Evolutionary conservation across 2,113 vertebrate genomes (phyloP).

Genomic region (Caranx melampygus): DNA sequence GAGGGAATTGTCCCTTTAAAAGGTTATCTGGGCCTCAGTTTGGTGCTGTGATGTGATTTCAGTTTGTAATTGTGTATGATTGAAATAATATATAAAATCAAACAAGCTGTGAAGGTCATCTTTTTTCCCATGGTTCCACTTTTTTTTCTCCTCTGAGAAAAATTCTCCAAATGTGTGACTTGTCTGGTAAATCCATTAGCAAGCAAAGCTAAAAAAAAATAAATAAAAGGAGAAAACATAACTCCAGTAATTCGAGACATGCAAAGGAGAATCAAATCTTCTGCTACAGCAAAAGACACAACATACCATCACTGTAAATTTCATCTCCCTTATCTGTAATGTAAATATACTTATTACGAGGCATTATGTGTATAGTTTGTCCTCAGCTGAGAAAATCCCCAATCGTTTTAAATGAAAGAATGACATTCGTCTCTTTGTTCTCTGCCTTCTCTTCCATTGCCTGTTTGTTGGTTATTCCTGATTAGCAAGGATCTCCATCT

Average conservation of each 20-base stretch:
- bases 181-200: conserved; percentile 58
- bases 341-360: conserved; percentile 66
- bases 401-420: conserved; percentile 81
- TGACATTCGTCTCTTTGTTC: conserved; percentile 82
- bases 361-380: conserved; percentile 62
- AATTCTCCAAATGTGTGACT: conserved; percentile 54
- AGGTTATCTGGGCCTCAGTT: conserved; percentile 97
- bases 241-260: conserved; percentile 47
- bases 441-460: conserved; percentile 67
- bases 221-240: conserved; percentile 2
- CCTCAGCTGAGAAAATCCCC: conserved; percentile 66
- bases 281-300: conserved; percentile 50
- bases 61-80: conserved; percentile 98
- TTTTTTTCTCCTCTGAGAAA: conserved; percentile 28
- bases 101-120: conserved; percentile 86
- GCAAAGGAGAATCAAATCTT: conserved; percentile 23
- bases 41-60: conserved; percentile 96
- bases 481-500: conserved; percentile 90
- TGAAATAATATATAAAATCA: conserved; percentile 94
- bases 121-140: conserved; percentile 71
- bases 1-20: conserved; percentile 98
- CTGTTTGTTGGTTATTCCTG: conserved; percentile 92
- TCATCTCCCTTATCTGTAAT: conserved; percentile 62
- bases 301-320: conserved; percentile 41
- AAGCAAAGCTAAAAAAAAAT: conserved; percentile 30